Percentiles rank a stretch among this genome's conserved stretches.
phyloP scores from a whole-genome alignment of 2,113 vertebrate genomes.

The Noctilio leporinus region DNA sequence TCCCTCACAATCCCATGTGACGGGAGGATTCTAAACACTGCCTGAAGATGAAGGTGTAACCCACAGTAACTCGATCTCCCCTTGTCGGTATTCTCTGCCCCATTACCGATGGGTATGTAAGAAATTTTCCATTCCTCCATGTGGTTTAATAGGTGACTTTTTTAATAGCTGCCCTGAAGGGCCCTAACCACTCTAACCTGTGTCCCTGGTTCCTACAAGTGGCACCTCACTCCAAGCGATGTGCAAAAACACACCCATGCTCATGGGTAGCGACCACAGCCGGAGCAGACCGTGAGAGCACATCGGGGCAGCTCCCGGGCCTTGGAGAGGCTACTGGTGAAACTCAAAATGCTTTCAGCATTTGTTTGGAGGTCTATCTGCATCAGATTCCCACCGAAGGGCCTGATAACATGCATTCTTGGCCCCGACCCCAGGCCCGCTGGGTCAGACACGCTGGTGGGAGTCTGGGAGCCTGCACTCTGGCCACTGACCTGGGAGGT shows the following conservation, averaged over 20 bases:
- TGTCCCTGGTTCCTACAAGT: background rate
- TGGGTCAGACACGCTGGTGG: background rate
- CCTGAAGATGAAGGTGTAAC: background rate
- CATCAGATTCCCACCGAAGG: background rate
- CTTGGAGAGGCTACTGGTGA: background rate
- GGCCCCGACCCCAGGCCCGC: background rate
- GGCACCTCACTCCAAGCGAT: background rate
- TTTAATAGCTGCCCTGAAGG: background rate
- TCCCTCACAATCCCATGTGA: conserved; percentile 44
- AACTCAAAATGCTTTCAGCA: background rate
- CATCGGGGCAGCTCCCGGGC: background rate
- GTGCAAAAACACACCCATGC: background rate
- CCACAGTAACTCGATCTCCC: background rate
- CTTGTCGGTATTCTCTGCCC: background rate
- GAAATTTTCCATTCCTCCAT: background rate
- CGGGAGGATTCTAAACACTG: background rate
- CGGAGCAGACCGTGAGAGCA: background rate
- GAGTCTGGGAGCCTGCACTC: background rate
- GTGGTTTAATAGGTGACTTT: background rate
- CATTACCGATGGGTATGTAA: background rate
- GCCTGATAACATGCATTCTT: background rate
- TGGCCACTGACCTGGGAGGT: background rate
- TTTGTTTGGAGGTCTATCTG: background rate
- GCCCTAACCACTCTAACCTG: background rate
- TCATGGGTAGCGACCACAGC: background rate